A percentile compares a stretch with the other conserved stretches of the same genome.
These are phyloP conservation scores for Loripinus fragilis DNA, from an alignment of 2,888 invertebrate genomes.

Conservation along the genomic window DNA sequence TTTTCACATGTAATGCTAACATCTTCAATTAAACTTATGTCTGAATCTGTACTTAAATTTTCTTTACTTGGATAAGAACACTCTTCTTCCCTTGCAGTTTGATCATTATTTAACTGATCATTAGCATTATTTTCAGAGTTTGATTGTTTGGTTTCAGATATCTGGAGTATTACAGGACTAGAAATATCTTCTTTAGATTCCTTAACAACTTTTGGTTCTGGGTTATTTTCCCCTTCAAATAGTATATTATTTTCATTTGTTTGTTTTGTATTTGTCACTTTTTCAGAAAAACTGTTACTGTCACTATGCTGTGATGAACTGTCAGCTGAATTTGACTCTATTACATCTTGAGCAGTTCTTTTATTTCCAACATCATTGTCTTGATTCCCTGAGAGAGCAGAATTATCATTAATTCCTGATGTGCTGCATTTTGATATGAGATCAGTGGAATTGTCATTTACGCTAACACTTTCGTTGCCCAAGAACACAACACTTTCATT, in stretches of 20 bases:
- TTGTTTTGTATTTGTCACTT: not conserved
- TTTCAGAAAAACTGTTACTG: not conserved
- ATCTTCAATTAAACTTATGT: not conserved
- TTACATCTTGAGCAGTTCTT: not conserved
- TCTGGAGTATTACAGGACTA: not conserved
- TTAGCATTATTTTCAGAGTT: not conserved
- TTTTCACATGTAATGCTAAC: not conserved
- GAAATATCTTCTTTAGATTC: not conserved
- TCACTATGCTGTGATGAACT: not conserved
- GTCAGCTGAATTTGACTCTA: not conserved
- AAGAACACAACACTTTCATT: conserved; percentile 14
- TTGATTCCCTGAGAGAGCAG: conserved; percentile 1
- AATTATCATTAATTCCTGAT: not conserved
- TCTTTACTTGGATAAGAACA: not conserved
- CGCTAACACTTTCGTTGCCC: not conserved
- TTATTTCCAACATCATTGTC: not conserved
- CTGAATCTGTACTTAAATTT: not conserved
- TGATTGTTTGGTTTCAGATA: not conserved
- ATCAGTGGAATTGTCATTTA: not conserved
- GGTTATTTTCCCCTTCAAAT: not conserved
- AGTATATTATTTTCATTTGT: not conserved
- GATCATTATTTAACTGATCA: not conserved
- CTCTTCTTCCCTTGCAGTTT: too few relatives aligned
- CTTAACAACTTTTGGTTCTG: not conserved
- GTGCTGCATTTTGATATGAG: not conserved